These are phyloP conservation scores for Zosterops japonicus DNA, from an alignment of 2,113 vertebrate genomes.

Conservation along the genomic window DNA sequence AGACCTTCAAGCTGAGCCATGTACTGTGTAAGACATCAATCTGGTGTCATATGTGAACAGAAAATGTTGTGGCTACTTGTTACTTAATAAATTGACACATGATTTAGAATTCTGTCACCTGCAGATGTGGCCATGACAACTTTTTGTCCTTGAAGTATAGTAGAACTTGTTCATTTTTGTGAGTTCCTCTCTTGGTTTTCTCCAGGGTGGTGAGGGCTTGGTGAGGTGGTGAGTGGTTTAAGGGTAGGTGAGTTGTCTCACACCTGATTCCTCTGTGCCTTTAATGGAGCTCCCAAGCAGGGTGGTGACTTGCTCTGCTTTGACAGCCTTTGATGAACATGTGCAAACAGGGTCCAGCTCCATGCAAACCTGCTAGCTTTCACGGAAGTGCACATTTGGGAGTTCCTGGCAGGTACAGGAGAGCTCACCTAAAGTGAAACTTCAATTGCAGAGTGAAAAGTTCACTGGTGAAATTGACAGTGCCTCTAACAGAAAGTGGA, in stretches of 20 bases:
- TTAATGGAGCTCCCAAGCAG: not conserved
- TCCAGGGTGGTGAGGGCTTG: fast-evolving
- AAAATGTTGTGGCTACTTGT: not conserved
- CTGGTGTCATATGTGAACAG: not conserved
- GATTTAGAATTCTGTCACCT: not conserved
- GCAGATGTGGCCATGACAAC: not conserved
- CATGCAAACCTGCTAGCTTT: not conserved
- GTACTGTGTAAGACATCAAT: not conserved
- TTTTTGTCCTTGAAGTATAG: not conserved
- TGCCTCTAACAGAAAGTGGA: not conserved
- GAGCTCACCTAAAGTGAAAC: not conserved
- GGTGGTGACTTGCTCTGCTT: not conserved
- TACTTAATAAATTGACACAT: not conserved
- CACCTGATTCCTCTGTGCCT: not conserved
- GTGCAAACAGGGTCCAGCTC: not conserved
- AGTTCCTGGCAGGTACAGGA: not conserved
- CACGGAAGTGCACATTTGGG: not conserved
- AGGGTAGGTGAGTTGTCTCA: not conserved
- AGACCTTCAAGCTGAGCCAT: not conserved
- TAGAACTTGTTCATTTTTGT: not conserved
- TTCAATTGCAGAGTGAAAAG: not conserved
- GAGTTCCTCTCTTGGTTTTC: not conserved
- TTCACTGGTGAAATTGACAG: not conserved
- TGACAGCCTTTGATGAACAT: not conserved
- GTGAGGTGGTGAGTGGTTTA: not conserved